A percentile compares a stretch with the other conserved stretches of the same genome.
These are phyloP conservation scores for Sylvia atricapilla DNA, from an alignment of 2,113 vertebrate species.

Conservation along the genomic window DNA sequence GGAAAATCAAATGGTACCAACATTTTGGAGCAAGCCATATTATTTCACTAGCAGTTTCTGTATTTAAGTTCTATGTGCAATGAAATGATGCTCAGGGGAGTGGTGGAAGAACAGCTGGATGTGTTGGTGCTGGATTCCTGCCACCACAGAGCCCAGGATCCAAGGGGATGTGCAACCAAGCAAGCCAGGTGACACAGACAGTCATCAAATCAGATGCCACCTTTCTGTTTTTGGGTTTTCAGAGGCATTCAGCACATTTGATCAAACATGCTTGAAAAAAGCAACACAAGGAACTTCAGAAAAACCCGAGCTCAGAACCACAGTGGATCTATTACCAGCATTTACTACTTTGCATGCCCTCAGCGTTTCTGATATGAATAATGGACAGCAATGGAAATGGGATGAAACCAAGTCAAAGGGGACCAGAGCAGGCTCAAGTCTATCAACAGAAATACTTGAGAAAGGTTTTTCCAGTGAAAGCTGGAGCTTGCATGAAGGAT, in stretches of 20 bases:
- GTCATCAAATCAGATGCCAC: background rate
- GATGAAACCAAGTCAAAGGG: background rate
- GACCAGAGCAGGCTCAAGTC: background rate
- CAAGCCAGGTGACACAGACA: background rate
- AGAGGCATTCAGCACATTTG: background rate
- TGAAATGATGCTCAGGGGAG: background rate
- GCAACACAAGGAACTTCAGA: background rate
- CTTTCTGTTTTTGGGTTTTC: background rate
- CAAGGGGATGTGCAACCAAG: background rate
- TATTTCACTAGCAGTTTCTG: background rate
- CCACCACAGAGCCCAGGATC: background rate
- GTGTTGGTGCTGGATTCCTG: background rate
- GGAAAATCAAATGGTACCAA: background rate
- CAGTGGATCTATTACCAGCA: background rate
- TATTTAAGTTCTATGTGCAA: background rate
- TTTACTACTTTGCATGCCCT: background rate
- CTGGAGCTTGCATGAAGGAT: background rate
- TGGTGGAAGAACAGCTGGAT: accelerated
- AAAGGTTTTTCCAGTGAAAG: background rate
- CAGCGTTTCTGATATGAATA: background rate
- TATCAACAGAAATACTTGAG: background rate
- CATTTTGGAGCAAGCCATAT: background rate
- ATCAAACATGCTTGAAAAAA: background rate
- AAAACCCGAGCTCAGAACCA: background rate
- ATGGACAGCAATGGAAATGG: accelerated